Evolutionary conservation across 1,140 invertebrate genomes (phyloP).

Genomic region (Oscheius sp.): DNA sequence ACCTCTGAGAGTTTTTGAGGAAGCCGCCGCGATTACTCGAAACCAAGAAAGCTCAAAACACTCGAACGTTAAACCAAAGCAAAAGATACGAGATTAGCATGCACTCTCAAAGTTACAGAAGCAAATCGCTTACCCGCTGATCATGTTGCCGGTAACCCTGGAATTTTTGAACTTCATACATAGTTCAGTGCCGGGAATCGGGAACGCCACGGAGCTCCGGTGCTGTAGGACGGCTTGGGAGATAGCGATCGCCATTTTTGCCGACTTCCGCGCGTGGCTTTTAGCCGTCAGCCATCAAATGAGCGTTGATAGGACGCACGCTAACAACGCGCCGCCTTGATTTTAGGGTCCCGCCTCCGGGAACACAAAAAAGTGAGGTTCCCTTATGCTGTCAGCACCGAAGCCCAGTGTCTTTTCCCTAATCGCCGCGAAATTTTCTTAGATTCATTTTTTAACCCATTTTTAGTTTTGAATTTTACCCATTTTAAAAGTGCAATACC

Average conservation of each 20-base stretch:
- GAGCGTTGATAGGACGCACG: conserved; percentile 10
- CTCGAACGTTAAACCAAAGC: neutral
- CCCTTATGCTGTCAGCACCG: neutral
- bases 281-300: conserved; percentile 13
- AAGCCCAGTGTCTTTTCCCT: neutral
- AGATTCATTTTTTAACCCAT: neutral
- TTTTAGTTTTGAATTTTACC: neutral
- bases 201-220: conserved; percentile 27
- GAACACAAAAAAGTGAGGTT: neutral
- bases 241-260: conserved; percentile 34
- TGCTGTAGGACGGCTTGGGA: conserved; percentile 38
- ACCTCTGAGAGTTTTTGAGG: too few relatives aligned
- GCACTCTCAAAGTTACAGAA: conserved; percentile 18
- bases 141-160: conserved; percentile 57
- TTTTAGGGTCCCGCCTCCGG: neutral
- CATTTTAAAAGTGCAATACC: neutral
- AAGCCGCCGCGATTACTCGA: too few relatives aligned
- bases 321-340: conserved; percentile 7
- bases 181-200: conserved; percentile 31
- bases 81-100: conserved; percentile 5
- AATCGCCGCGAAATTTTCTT: too few relatives aligned
- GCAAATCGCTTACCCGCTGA: conserved; percentile 47
- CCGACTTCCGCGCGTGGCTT: neutral
- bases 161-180: conserved; percentile 40
- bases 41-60: neutral